These are phyloP conservation scores for Oophaga pumilio DNA, from an alignment of 2,113 vertebrate species.

Conservation along the genomic window DNA sequence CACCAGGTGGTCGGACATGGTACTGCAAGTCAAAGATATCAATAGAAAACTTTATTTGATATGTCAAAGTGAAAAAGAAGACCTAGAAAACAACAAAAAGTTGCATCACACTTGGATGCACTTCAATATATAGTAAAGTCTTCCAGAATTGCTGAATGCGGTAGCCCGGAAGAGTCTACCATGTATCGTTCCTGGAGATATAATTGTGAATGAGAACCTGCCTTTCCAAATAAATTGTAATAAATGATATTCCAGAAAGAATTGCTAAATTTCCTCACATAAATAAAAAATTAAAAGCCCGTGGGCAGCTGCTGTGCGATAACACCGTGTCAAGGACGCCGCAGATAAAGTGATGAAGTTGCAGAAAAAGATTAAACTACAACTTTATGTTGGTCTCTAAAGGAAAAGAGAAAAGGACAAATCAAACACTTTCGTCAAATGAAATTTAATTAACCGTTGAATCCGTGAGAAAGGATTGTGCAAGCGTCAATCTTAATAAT, in stretches of 20 bases:
- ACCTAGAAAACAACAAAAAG: neutral
- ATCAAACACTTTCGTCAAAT: constrained; percentile 41
- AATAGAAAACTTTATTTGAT: neutral
- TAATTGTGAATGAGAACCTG: constrained; percentile 26
- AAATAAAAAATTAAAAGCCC: constrained; percentile 41
- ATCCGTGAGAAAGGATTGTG: neutral
- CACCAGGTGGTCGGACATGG: neutral
- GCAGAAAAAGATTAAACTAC: constrained; percentile 53
- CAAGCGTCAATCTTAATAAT: constrained; percentile 4
- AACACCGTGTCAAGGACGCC: constrained; percentile 24
- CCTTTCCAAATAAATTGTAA: constrained; percentile 11
- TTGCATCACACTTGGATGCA: neutral
- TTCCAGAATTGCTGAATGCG: neutral
- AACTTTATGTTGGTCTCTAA: constrained; percentile 16
- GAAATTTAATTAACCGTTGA: constrained; percentile 52
- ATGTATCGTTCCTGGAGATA: neutral
- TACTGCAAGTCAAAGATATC: neutral
- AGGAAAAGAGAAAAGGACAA: constrained; percentile 39
- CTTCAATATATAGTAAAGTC: neutral
- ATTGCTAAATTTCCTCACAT: neutral
- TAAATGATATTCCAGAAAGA: neutral
- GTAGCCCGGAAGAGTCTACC: neutral
- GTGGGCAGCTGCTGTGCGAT: constrained; percentile 11
- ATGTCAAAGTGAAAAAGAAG: neutral
- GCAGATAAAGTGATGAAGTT: constrained; percentile 23